These are phyloP conservation scores for Liposcelis brunnea DNA, from an alignment of 2,888 invertebrate species.

Conservation along the genomic window DNA sequence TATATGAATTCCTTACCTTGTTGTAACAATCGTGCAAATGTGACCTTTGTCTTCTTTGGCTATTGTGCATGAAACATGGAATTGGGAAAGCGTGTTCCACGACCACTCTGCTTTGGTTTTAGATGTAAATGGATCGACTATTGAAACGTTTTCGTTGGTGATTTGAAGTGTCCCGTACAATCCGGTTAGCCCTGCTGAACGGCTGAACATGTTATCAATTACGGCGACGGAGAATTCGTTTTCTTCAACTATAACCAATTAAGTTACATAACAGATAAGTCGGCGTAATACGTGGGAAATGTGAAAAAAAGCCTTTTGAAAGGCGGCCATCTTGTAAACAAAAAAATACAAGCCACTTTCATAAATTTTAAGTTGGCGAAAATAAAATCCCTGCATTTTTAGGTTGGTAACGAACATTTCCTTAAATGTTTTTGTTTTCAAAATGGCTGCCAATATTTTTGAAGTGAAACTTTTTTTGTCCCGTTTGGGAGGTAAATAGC, in stretches of 20 bases:
- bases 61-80: constrained; percentile 18
- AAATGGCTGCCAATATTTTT: too few relatives aligned
- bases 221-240: constrained; percentile 37
- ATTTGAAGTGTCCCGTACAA: constrained; percentile 39
- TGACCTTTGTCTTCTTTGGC: constrained; percentile 36
- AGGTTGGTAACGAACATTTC: too few relatives aligned
- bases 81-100: constrained; percentile 37
- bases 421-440: too few relatives aligned
- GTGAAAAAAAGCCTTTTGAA: too few relatives aligned
- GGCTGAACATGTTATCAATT: constrained; percentile 42
- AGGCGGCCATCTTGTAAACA: too few relatives aligned
- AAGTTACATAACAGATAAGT: background rate
- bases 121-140: constrained; percentile 34
- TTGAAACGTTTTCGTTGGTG: constrained; percentile 34
- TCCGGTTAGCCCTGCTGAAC: constrained; percentile 38
- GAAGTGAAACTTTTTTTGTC: too few relatives aligned
- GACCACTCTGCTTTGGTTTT: constrained; percentile 33
- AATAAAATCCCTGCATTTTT: too few relatives aligned
- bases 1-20: constrained; percentile 30
- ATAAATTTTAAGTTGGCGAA: too few relatives aligned
- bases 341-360: too few relatives aligned
- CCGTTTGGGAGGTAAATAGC: too few relatives aligned
- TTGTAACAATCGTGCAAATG: constrained; percentile 42
- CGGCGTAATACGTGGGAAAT: too few relatives aligned
- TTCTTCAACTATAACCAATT: constrained; percentile 12